Conservation (phyloP, 2,113 vertebrate species). For the Colaptes auratus region DNA sequence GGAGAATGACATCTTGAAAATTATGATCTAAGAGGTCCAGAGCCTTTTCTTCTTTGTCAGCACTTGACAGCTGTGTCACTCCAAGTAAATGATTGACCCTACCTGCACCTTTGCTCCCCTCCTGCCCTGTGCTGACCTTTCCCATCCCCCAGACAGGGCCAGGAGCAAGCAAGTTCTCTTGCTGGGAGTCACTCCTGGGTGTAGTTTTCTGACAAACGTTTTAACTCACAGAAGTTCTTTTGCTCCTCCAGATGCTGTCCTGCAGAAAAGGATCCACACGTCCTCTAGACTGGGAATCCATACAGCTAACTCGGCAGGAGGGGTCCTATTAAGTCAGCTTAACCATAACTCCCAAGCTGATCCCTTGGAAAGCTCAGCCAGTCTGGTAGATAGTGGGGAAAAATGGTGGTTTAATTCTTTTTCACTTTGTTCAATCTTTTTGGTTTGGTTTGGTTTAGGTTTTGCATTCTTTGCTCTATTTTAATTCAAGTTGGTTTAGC, state of each 20-base stretch:
- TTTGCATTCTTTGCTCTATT: not conserved
- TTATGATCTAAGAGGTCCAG: not conserved
- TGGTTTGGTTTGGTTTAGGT: too few relatives aligned
- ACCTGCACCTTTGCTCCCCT: not conserved
- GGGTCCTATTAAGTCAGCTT: not conserved
- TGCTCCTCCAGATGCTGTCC: not conserved
- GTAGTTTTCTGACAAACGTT: not conserved
- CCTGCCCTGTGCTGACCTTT: not conserved
- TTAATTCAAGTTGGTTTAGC: not conserved
- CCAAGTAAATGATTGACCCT: not conserved
- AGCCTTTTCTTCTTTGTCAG: not conserved
- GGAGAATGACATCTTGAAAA: not conserved
- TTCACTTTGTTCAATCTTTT: not conserved
- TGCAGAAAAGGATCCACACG: not conserved
- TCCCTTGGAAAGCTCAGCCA: not conserved
- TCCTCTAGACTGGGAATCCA: not conserved
- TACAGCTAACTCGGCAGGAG: not conserved
- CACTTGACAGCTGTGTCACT: not conserved
- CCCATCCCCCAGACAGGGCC: not conserved
- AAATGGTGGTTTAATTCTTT: not conserved
- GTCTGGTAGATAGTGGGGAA: not conserved
- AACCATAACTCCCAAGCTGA: not conserved
- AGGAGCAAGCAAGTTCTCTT: not conserved
- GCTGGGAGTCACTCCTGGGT: accelerated
- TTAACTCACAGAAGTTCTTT: not conserved